These are phyloP conservation scores for Lordiphosa clarofinis DNA, from an alignment of 1,140 invertebrate species.

Conservation along the genomic window DNA sequence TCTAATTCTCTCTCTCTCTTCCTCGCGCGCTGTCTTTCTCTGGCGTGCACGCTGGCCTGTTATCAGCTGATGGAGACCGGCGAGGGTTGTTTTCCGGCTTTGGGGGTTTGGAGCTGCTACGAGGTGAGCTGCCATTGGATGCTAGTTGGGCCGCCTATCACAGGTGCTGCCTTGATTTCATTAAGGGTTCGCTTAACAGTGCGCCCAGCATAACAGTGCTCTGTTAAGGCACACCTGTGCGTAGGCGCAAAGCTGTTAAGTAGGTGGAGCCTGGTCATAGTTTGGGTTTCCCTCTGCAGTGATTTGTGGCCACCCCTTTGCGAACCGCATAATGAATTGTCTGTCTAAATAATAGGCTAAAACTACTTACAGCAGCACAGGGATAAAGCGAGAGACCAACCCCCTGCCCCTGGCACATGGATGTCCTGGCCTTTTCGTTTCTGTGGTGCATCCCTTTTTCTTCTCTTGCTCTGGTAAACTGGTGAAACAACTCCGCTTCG, in stretches of 20 bases:
- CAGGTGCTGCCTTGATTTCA: constrained; percentile 44
- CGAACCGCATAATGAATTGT: constrained; percentile 68
- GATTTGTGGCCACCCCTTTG: constrained; percentile 15
- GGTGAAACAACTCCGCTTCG: constrained; percentile 2
- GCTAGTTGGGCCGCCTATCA: constrained; percentile 63
- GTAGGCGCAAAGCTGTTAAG: constrained; percentile 35
- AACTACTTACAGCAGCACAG: constrained; percentile 36
- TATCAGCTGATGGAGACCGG: constrained; percentile 13
- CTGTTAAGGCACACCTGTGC: constrained; percentile 18
- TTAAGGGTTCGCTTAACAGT: constrained; percentile 28
- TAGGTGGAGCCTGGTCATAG: constrained; percentile 37
- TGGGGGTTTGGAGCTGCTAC: constrained; percentile 36
- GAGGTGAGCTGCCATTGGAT: constrained; percentile 48
- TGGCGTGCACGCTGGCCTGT: constrained; percentile 12
- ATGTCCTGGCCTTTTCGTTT: too few species aligned
- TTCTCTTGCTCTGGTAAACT: too few species aligned
- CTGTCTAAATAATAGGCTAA: constrained; percentile 66
- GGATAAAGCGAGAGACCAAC: too few species aligned
- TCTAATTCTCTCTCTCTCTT: constrained; percentile 7
- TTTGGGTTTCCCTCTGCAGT: constrained; percentile 1
- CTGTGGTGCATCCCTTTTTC: constrained; percentile 25
- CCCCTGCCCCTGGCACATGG: too few species aligned
- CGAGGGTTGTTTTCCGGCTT: constrained; percentile 66
- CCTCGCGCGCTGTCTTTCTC: constrained; percentile 16
- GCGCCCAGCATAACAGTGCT: constrained; percentile 4